Evolutionary conservation across 2,888 invertebrate genomes (phyloP), one percentile per base, ranked within the genome.

Genomic region (Meta bourneti): DNA sequence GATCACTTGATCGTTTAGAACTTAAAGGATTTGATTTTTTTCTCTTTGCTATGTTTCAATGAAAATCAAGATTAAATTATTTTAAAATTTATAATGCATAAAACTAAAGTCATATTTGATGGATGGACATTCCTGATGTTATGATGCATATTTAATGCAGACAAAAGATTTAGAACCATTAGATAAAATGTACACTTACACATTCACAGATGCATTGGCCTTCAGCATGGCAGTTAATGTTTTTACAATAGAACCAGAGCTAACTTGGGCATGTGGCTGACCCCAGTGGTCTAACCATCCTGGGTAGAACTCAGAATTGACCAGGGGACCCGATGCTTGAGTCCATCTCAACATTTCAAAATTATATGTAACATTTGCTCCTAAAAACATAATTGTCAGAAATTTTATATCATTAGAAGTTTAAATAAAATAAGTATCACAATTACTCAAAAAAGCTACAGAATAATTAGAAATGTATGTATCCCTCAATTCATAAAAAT

Each of bases 281-380:
- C 97, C 97, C 98, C 98, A 99, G 94, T 98, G 97, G 0, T 98
- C 97, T 87, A 98, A 95, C 98, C 98, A 99, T 4, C 98, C 98
- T 0, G 98, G 97, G 95, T 98, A 99, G 95, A 96, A 98, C 95
- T 98, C 98, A 0, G 98, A 97, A 95, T 98, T 98, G 90, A 98
- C 97, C 81, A 97, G 94, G 0, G 98, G 98, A 0, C 98, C 98
- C 91, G 96, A 93, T 1, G 95, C 95, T 93, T 95, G 95, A 93
- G 94, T 95, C 72, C 95, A 94, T 89, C 96, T 94, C 94, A 96
- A 95, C 11, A 94, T 93, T 7, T 93, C 93, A 93, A 95, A 95
- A 49, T 93, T 93, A 1, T 80, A 34, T 7, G 94, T 93, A 71
- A 95, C 94, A 86, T 94, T 93, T 79, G 92, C 52, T 16, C 93